Conservation (phyloP, 1,140 invertebrate genomes). For the Zaprionus davidi region DNA sequence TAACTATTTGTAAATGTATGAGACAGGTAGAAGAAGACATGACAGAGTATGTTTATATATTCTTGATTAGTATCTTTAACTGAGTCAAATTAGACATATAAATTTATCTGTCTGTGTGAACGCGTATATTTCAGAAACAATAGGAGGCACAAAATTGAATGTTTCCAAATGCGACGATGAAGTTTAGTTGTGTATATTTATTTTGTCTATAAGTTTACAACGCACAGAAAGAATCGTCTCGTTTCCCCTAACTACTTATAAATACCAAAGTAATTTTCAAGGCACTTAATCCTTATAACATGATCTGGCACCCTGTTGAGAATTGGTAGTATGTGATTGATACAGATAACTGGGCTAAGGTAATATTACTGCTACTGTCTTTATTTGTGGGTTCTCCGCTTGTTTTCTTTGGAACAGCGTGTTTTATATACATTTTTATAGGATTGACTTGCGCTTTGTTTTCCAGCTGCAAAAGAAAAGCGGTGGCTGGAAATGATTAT, state of each 20-base stretch:
- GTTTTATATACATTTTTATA: conserved; percentile 68
- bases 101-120: neutral
- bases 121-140: too few relatives aligned
- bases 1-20: neutral
- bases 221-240: too few relatives aligned
- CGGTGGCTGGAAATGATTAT: conserved; percentile 80
- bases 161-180: neutral
- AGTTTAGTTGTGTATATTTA: neutral
- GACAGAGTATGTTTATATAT: neutral
- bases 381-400: conserved; percentile 30
- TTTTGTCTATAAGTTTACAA: neutral
- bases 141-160: too few relatives aligned
- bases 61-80: neutral
- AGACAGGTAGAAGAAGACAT: neutral
- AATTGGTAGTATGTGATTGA: neutral
- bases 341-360: neutral
- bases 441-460: conserved; percentile 64
- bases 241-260: too few relatives aligned
- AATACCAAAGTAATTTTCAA: neutral
- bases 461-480: conserved; percentile 43
- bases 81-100: neutral
- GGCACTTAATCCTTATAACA: neutral
- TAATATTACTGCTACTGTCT: neutral
- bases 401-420: neutral
- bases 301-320: neutral